These are phyloP conservation scores for Mustelus asterias DNA, from an alignment of 2,113 vertebrate species.

Conservation along the genomic window DNA sequence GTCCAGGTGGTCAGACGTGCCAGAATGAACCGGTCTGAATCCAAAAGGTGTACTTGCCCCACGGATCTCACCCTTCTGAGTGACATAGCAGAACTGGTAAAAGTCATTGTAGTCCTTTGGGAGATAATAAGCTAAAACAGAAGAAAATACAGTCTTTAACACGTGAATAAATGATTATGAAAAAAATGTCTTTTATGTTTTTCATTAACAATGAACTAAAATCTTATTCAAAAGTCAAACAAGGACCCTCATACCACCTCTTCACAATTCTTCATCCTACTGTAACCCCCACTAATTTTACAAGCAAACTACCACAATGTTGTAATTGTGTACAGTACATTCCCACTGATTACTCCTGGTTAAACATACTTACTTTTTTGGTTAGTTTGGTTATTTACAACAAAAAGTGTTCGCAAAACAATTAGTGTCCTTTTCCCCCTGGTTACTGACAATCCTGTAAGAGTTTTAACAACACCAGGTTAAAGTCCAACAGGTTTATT, in stretches of 20 bases:
- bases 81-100: constrained; percentile 70
- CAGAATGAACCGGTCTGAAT: constrained; percentile 48
- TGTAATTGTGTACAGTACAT: not conserved
- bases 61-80: constrained; percentile 52
- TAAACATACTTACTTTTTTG: not conserved
- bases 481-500: too few relatives aligned
- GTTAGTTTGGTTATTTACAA: not conserved
- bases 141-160: not conserved
- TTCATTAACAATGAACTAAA: not conserved
- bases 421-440: not conserved
- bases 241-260: not conserved
- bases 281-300: not conserved
- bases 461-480: too few relatives aligned
- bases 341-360: not conserved
- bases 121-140: constrained; percentile 57
- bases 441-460: not conserved
- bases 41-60: constrained; percentile 65
- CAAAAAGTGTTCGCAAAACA: not conserved
- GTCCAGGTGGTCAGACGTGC: constrained; percentile 41
- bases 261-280: not conserved
- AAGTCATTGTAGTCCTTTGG: constrained; percentile 62
- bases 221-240: not conserved
- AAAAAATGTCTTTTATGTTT: not conserved
- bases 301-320: not conserved
- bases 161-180: not conserved